A percentile compares a stretch with the other conserved stretches of the same genome.
Conservation (phyloP, 1,140 invertebrate genomes). For the Caenorhabditis remanei region DNA sequence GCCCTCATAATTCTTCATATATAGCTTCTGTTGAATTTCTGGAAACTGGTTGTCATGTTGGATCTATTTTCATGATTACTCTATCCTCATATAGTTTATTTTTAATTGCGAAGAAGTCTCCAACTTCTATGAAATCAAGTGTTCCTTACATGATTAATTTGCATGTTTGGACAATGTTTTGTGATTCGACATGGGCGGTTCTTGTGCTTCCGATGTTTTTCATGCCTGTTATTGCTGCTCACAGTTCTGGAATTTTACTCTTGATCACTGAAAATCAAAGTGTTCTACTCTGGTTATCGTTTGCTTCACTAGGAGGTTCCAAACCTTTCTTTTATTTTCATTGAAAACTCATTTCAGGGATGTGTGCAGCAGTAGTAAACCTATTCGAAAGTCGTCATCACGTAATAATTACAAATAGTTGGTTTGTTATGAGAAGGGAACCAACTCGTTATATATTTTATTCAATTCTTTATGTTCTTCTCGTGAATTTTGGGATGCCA, state of each 20-base stretch:
- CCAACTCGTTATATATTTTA: neutral
- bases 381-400: slow-evolving; percentile 1
- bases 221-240: slow-evolving; percentile 11
- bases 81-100: neutral
- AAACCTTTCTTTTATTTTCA: neutral
- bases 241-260: slow-evolving; percentile 8
- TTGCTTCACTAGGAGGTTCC: slow-evolving; percentile 1
- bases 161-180: slow-evolving; percentile 1
- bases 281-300: neutral
- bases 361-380: neutral
- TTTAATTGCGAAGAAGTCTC: neutral
- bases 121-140: neutral
- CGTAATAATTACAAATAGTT: neutral
- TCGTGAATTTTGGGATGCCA: neutral
- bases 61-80: neutral
- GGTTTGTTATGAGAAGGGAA: slow-evolving; percentile 26
- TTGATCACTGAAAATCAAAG: neutral
- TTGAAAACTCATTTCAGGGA: neutral
- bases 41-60: slow-evolving; percentile 11
- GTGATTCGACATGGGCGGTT: slow-evolving; percentile 34
- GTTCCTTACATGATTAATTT: slow-evolving; percentile 34
- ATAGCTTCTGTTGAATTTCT: neutral
- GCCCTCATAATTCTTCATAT: neutral
- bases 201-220: slow-evolving; percentile 18
- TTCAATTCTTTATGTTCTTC: neutral